phyloP scores from a whole-genome alignment of 2,888 invertebrate species.

The Drosophila macrospina region DNA sequence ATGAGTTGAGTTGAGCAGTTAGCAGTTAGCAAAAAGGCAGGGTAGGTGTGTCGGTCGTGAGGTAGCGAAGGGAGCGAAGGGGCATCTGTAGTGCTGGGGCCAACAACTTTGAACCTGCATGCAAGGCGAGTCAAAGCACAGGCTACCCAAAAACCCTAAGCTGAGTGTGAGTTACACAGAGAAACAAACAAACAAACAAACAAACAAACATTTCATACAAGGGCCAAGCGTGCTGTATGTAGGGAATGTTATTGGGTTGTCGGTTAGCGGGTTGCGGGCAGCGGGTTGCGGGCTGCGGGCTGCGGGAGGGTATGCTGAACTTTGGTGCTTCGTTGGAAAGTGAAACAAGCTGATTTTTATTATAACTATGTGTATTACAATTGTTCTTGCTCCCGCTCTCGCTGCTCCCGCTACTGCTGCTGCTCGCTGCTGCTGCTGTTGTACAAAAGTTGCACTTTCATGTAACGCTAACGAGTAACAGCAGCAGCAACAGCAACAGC shows the following conservation, averaged over 20 bases:
- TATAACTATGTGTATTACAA: constrained; percentile 67
- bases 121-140: constrained; percentile 48
- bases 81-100: constrained; percentile 26
- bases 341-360: constrained; percentile 75
- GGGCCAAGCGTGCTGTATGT: constrained; percentile 8
- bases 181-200: constrained; percentile 42
- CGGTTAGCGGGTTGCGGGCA: too few relatives aligned
- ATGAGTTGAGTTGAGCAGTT: constrained; percentile 52
- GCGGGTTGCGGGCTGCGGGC: too few relatives aligned
- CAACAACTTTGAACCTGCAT: constrained; percentile 74
- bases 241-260: too few relatives aligned
- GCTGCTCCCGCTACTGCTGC: too few relatives aligned
- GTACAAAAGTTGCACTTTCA: constrained; percentile 78
- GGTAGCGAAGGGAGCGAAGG: not conserved
- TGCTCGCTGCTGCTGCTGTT: too few relatives aligned
- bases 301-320: constrained; percentile 26
- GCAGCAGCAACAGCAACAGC: constrained; percentile 33
- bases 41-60: not conserved
- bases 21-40: constrained; percentile 20
- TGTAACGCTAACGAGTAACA: constrained; percentile 70
- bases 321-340: constrained; percentile 53
- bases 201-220: constrained; percentile 49
- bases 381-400: constrained; percentile 54
- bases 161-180: constrained; percentile 50
- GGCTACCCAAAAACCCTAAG: constrained; percentile 38